Base-by-base conservation (phyloP, 2,888 invertebrate genomes). In the Dynastes hyllus region DNA sequence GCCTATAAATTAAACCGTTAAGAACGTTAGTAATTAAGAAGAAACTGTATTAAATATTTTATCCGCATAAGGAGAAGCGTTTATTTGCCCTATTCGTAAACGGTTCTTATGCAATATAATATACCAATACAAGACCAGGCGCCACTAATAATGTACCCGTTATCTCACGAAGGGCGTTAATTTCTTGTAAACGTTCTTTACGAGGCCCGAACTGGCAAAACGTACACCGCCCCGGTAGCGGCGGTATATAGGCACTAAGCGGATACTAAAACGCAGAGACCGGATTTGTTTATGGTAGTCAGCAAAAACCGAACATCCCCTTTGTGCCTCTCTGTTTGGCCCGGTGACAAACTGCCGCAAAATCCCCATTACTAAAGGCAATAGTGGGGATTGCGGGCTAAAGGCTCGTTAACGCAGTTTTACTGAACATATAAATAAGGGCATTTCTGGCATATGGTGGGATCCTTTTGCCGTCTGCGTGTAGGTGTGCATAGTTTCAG, bases 331-430 rank as follows among this genome's bases (percentile, higher is more conserved):
- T 22, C 51, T 29, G 45, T 69, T 29, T 69, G 51, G n/a, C 69
- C 22, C 69, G 22, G 40, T 71, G 71, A 73, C 40, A 73, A 73
- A 73, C 73, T 58, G 40, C 58, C 16, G 29, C 16, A 40, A 73
- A 58, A 73, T 58, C 58, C 58, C 22, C 37, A 73, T 73, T 73
- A 58, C 37, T 58, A 40, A 9, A n/a, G 27, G 58, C 40, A 73
- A 67, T 50, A 37, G 32, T 11, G 40, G n/a, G 55, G 58, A 73
- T 73, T 73, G 58, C 73, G 55, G 29, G 40, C 73, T 70, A 22
- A 58, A 73, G 58, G 32, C 32, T 73, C 58, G 73, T 58, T 73
- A 73, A 73, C 55, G 58, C 58, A 71, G 55, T 55, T 71, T 71
- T 55, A 55, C 58, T 55, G 58, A 37, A 58, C 40, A 22, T 73